Evolutionary conservation across 2,888 invertebrate genomes (phyloP).

Genomic region (Molanna angustata): DNA sequence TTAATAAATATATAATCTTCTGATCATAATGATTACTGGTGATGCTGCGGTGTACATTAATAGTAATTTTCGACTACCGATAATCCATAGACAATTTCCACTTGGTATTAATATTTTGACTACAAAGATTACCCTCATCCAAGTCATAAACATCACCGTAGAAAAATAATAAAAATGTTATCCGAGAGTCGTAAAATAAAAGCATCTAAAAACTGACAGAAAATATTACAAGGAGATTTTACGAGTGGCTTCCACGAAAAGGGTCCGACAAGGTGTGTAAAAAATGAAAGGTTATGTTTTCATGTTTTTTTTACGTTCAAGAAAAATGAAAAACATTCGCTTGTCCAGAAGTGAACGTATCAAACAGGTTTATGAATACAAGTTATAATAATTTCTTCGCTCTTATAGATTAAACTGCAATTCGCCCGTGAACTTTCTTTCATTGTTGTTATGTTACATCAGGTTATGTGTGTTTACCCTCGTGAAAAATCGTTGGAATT

Average conservation of each 20-base stretch:
- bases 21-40: no score
- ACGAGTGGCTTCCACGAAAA: constrained; percentile 28
- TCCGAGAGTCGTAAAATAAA: constrained; percentile 25
- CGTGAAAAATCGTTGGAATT: no score
- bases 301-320: constrained; percentile 28
- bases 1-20: no score
- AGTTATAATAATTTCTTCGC: no score
- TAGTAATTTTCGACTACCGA: not conserved
- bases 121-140: not conserved
- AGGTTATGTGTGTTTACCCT: no score
- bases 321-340: constrained; percentile 24
- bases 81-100: not conserved
- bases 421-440: no score
- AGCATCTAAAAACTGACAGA: constrained; percentile 31
- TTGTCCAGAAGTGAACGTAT: constrained; percentile 2
- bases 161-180: constrained; percentile 24
- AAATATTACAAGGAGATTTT: constrained; percentile 31
- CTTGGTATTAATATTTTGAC: not conserved
- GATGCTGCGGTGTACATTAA: no score
- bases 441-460: no score
- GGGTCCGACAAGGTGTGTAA: constrained; percentile 29
- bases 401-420: no score
- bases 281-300: constrained; percentile 31
- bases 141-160: constrained; percentile 21
- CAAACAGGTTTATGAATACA: no score